Percentiles rank a stretch among this genome's conserved stretches.
phyloP scores from a whole-genome alignment of 2,797 vertebrate species.

The Pterois miles region DNA sequence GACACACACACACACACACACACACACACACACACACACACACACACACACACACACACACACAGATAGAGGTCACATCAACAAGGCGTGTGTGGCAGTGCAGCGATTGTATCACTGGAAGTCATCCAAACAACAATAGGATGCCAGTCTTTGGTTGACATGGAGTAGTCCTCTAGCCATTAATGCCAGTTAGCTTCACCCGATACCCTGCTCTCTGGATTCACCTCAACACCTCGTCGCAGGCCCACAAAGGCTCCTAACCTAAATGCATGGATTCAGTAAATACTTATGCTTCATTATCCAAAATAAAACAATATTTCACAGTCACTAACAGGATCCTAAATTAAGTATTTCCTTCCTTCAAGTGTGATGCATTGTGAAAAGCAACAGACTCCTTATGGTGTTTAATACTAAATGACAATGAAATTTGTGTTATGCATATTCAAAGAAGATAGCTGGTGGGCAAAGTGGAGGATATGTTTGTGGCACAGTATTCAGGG shows the following conservation, averaged over 20 bases:
- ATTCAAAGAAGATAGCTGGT: background rate
- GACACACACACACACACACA: conserved; percentile 28
- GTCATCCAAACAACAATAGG: conserved; percentile 47
- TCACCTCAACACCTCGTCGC: conserved; percentile 10
- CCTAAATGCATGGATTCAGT: background rate
- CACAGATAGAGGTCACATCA: conserved; percentile 40
- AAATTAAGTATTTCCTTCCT: background rate
- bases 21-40: conserved; percentile 11
- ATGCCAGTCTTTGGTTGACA: conserved; percentile 50
- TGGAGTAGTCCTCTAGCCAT: conserved; percentile 15
- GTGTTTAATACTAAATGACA: background rate
- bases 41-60: conserved; percentile 5
- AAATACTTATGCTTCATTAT: background rate
- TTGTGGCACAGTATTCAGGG: background rate
- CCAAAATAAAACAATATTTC: background rate
- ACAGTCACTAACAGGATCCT: background rate
- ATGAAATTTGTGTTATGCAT: background rate
- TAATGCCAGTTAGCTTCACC: conserved; percentile 16
- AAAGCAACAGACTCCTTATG: background rate
- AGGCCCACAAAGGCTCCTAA: background rate
- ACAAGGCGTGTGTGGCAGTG: conserved; percentile 30
- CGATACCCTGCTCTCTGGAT: conserved; percentile 34
- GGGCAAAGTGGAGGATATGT: background rate
- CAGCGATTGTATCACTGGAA: conserved; percentile 29
- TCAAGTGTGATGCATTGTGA: background rate